Conservation (phyloP, 2,888 invertebrate species). For the Plutella xylostella region DNA sequence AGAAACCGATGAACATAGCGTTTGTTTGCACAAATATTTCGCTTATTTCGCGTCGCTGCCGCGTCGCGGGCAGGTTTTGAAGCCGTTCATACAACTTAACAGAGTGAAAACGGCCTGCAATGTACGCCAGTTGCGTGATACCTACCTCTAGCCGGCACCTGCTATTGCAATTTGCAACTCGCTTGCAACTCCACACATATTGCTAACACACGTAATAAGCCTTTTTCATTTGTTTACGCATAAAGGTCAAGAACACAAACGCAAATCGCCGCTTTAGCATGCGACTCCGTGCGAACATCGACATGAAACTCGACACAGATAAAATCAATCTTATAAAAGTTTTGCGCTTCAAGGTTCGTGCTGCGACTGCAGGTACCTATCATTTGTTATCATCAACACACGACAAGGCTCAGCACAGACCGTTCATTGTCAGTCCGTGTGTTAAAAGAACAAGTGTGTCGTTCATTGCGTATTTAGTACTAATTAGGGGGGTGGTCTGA, state of each 20-base stretch:
- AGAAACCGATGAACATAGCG: conserved; percentile 50
- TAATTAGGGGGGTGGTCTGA: too few species aligned
- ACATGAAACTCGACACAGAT: background rate
- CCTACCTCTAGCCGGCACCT: conserved; percentile 38
- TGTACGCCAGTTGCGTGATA: conserved; percentile 44
- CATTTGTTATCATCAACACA: conserved; percentile 50
- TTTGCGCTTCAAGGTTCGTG: conserved; percentile 1
- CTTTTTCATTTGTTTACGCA: conserved; percentile 33
- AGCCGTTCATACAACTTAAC: conserved; percentile 37
- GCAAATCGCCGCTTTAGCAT: background rate
- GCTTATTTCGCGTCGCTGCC: conserved; percentile 36
- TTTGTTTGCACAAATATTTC: conserved; percentile 53
- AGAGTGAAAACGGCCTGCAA: conserved; percentile 49
- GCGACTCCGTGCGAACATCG: too few species aligned
- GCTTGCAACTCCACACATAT: conserved; percentile 14
- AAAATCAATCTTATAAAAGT: too few species aligned
- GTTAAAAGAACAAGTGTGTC: too few species aligned
- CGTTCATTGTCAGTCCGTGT: too few species aligned
- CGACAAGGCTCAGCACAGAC: conserved; percentile 33
- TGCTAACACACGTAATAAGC: conserved; percentile 26
- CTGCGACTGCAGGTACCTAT: conserved; percentile 23
- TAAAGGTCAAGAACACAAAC: conserved; percentile 46
- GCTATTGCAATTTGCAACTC: conserved; percentile 35
- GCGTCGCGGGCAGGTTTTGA: conserved; percentile 39
- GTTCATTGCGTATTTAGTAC: too few species aligned